Conservation (phyloP, 1,140 invertebrate genomes). For the Colletes latitarsis region DNA sequence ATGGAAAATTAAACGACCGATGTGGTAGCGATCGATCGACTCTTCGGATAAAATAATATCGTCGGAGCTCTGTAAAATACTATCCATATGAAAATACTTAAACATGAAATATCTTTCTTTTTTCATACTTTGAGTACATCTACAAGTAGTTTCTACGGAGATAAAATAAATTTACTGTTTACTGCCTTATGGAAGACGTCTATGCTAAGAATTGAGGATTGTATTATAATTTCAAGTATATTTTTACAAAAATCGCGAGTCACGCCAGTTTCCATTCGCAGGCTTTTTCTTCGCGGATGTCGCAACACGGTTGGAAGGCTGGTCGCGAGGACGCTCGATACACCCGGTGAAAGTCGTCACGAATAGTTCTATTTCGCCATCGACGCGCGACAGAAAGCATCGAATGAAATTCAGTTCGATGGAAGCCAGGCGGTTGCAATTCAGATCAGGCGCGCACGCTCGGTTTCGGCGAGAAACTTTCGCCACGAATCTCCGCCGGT, state of each 20-base stretch:
- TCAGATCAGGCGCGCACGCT: background rate
- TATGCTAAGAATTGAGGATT: too few species aligned
- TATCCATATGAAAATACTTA: too few species aligned
- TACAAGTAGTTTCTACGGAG: too few species aligned
- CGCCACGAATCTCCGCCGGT: background rate
- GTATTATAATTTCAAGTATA: too few species aligned
- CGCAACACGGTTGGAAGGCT: constrained; percentile 6
- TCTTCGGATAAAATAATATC: background rate
- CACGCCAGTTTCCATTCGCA: constrained; percentile 21
- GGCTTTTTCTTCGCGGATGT: background rate
- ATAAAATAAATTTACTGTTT: too few species aligned
- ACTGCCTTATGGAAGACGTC: too few species aligned
- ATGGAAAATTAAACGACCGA: background rate
- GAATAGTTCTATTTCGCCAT: background rate
- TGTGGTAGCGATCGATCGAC: background rate
- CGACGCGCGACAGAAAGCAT: background rate
- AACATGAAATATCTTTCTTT: too few species aligned
- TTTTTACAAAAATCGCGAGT: constrained; percentile 5
- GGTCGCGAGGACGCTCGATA: background rate
- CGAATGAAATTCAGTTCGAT: background rate
- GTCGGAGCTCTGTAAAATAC: too few species aligned
- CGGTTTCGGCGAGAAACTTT: background rate
- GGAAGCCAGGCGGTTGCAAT: background rate
- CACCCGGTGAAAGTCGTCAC: background rate
- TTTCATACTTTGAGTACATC: too few species aligned